Base-by-base conservation (phyloP, 2,113 vertebrate species). In the Ginglymostoma cirratum region DNA sequence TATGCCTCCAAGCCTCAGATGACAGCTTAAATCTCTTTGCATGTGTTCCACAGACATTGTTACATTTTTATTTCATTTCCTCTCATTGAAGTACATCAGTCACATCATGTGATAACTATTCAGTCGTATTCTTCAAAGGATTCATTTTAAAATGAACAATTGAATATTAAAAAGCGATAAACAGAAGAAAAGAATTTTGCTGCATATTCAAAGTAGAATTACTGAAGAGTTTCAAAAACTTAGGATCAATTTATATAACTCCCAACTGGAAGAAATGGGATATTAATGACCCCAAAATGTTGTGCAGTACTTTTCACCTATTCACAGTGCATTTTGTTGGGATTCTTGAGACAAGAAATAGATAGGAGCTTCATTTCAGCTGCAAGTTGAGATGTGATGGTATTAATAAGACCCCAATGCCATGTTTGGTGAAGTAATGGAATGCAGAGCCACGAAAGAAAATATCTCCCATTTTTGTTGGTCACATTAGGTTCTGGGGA, bases 121-220 rank as follows among this genome's bases (percentile, higher is more conserved):
- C 67, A 95, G 52, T 72, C 27, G 45, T 95, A 12, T 72, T 30
- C 67, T 48, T 95, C 94, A 95, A 95, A 95, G 38, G 67, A 95
- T 95, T 95, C 66, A 30, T 95, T 38, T 72, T 17, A 19, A 15
- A 72, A 72, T 72, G 19, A 6, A 52, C 67, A 95, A 65, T 70
- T 70, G 65, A 95, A 95, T 95, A 15, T 76, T 45, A 72, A 76
- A 69, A 69, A 0, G 27, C 61, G n/a, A 70, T 42, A 69, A 21
- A 38, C 38, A 69, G 92, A 94, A 70, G 8, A 23, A 38, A 93
- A 93, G 61, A 93, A 45, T 94, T 69, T 67, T 34, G 5, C 42
- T 70, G 66, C 27, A 23, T 38, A 70, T 94, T 94, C 38, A 45
- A 42, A 69, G 42, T 70, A 70, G 66, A 42, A 14, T 27, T 69